phyloP scores from a whole-genome alignment of 2,888 invertebrate species.

The Cistogaster globosa region DNA sequence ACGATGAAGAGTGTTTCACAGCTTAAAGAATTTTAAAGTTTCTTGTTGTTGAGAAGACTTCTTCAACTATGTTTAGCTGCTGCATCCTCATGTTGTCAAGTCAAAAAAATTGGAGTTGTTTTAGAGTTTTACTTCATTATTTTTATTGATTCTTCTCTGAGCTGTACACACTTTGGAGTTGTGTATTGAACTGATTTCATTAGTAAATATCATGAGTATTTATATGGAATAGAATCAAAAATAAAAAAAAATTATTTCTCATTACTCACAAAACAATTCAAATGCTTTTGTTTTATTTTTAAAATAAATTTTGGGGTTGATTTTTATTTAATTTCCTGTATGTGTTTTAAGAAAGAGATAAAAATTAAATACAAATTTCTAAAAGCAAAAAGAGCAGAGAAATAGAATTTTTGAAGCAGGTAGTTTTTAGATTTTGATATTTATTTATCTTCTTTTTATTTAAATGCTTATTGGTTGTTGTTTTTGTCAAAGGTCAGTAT shows the following conservation, averaged over 20 bases:
- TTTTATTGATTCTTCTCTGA: conserved; percentile 30
- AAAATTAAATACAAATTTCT: not conserved
- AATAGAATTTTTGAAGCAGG: conserved; percentile 30
- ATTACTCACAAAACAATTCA: conserved; percentile 37
- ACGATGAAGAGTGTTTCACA: not conserved
- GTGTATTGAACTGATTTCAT: conserved; percentile 60
- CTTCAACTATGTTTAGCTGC: conserved; percentile 18
- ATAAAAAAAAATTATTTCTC: conserved; percentile 29
- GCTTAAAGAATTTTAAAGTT: conserved; percentile 14
- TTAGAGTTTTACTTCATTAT: conserved; percentile 2
- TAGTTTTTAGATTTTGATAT: conserved; percentile 38
- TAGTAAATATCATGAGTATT: conserved; percentile 43
- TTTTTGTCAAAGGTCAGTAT: conserved; percentile 66
- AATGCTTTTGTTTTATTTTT: conserved; percentile 25
- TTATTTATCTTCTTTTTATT: not conserved
- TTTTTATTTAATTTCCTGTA: conserved; percentile 23
- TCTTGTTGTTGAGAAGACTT: conserved; percentile 24
- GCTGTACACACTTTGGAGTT: conserved; percentile 60
- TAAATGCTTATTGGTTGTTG: conserved; percentile 45
- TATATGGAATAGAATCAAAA: conserved; percentile 44
- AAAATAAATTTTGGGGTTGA: conserved; percentile 54
- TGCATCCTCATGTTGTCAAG: not conserved
- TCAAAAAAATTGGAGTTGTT: not conserved
- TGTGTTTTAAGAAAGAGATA: conserved; percentile 1
- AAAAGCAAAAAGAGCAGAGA: conserved; percentile 16